Percentiles rank a stretch among this genome's conserved stretches.
phyloP scores from a whole-genome alignment of 2,797 vertebrate species.

The Poecilia gillii region DNA sequence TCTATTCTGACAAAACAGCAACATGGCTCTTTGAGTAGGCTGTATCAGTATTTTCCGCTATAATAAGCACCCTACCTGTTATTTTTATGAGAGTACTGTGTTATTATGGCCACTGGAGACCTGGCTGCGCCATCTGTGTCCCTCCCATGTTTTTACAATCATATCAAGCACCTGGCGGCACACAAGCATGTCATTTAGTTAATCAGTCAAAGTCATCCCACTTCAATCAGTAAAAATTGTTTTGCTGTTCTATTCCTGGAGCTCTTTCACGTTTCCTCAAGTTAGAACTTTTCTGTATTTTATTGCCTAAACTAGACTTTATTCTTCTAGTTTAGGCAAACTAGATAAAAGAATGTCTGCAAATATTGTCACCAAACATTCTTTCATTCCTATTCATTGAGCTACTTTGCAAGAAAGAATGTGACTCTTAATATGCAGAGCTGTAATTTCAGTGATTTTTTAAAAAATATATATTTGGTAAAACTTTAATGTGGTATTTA shows the following conservation, averaged over 20 bases:
- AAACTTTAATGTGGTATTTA: neutral
- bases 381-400: neutral
- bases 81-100: constrained; percentile 61
- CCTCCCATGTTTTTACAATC: constrained; percentile 54
- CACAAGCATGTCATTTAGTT: constrained; percentile 69
- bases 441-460: no score
- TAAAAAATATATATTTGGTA: neutral
- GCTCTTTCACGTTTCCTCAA: neutral
- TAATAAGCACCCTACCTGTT: constrained; percentile 71
- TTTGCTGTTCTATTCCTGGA: constrained; percentile 2
- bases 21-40: constrained; percentile 10
- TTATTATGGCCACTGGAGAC: constrained; percentile 64
- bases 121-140: constrained; percentile 40
- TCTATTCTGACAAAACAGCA: constrained; percentile 9
- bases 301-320: neutral
- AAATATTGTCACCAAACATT: neutral
- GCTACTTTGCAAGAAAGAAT: neutral
- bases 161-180: constrained; percentile 67
- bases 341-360: neutral
- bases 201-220: constrained; percentile 26
- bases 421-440: neutral
- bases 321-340: neutral
- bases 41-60: constrained; percentile 45
- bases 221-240: constrained; percentile 42
- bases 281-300: neutral